Percentiles rank a stretch among this genome's conserved stretches.
These are phyloP conservation scores for Pseudopleuronectes americanus DNA, from an alignment of 2,797 vertebrate species.

Conservation along the genomic window DNA sequence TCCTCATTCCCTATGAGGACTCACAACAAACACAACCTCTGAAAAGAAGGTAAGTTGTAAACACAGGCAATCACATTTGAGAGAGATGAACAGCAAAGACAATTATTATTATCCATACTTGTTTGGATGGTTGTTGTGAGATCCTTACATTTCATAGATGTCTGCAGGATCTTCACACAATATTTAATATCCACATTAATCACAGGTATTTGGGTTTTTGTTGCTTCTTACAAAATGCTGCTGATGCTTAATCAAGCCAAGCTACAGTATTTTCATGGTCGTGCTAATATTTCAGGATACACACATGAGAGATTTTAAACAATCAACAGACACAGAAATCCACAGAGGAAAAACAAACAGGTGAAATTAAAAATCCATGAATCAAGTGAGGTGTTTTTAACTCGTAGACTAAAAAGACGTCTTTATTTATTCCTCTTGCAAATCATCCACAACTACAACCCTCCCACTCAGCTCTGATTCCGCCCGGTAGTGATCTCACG, in stretches of 20 bases:
- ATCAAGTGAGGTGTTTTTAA: too few species aligned
- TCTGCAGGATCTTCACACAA: too few species aligned
- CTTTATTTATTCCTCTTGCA: slow-evolving; percentile 36
- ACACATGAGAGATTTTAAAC: slow-evolving; percentile 7
- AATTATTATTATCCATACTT: too few species aligned
- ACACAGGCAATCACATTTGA: too few species aligned
- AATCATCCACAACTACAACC: slow-evolving; percentile 38
- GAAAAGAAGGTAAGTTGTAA: too few species aligned
- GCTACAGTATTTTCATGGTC: neutral
- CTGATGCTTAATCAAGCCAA: slow-evolving; percentile 6
- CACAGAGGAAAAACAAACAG: too few species aligned
- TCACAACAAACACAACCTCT: too few species aligned
- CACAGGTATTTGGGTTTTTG: slow-evolving; percentile 1
- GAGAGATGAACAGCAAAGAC: too few species aligned
- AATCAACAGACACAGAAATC: neutral
- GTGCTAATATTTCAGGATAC: neutral
- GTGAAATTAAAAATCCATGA: too few species aligned
- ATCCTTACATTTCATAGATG: too few species aligned
- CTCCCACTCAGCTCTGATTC: slow-evolving; percentile 49
- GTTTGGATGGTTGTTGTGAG: too few species aligned
- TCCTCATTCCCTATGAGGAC: too few species aligned
- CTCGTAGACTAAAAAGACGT: slow-evolving; percentile 14
- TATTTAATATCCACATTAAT: slow-evolving; percentile 2
- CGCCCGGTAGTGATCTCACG: slow-evolving; percentile 60
- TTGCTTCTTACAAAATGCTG: neutral